phyloP scores from a whole-genome alignment of 2,888 invertebrate species.

The Erpobdella octoculata region DNA sequence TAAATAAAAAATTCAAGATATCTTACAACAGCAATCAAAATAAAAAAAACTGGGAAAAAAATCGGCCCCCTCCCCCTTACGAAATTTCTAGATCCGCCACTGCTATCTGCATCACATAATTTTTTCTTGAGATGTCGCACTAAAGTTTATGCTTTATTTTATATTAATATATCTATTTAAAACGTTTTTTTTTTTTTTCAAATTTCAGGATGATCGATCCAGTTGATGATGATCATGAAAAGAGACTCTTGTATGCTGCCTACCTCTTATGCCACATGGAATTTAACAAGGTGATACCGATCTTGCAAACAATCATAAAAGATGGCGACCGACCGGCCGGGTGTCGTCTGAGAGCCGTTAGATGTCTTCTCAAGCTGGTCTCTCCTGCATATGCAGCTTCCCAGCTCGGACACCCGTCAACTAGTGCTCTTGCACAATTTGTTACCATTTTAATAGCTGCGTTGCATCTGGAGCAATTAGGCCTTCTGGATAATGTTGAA shows the following conservation, averaged over 20 bases:
- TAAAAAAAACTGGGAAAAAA: too few relatives aligned
- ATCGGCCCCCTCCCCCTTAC: too few relatives aligned
- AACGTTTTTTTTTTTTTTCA: too few relatives aligned
- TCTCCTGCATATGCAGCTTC: neutral
- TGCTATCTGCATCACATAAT: too few relatives aligned
- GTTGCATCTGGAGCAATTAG: neutral
- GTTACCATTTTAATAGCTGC: neutral
- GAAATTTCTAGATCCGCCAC: too few relatives aligned
- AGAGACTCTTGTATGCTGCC: neutral
- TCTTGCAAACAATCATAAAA: neutral
- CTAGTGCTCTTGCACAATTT: neutral
- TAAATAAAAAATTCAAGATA: too few relatives aligned
- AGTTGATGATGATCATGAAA: neutral
- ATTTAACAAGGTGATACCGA: neutral
- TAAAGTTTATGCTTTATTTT: too few relatives aligned
- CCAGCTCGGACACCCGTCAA: neutral
- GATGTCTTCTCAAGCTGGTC: neutral
- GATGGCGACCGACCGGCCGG: neutral
- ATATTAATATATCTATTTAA: too few relatives aligned
- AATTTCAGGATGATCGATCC: conserved; percentile 2
- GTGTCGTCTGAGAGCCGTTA: neutral
- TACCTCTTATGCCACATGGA: neutral
- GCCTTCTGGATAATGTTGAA: neutral
- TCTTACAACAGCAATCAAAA: too few relatives aligned
- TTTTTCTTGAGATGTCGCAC: too few relatives aligned